Base-by-base conservation (phyloP, 2,797 vertebrate species). In the Chelidonichthys spinosus region DNA sequence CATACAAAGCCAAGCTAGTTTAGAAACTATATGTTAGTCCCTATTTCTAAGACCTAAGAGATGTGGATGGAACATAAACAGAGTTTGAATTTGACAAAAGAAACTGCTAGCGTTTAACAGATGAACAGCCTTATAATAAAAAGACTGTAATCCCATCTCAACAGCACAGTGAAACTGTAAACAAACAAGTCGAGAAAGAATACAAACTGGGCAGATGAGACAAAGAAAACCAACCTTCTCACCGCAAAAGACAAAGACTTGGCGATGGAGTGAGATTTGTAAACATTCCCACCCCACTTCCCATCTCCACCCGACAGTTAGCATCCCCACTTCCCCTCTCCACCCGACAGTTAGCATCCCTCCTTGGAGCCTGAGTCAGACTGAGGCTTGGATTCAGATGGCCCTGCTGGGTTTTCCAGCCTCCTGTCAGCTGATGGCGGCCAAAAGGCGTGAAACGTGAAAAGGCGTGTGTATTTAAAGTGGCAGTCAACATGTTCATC, bases 221-320 rank as follows among this genome's bases (percentile, higher is more conserved):
- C 67, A 79, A 69, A 76, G 53, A 52, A 58, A 68, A 1, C 60
- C 79, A 73, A 59, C 17, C 68, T 17, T 67, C 77, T 65, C 47
- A 59, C 49, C 81, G 55, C 77, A 64, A 42, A 55, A 59, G 67
- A 78, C 72, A 62, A 61, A 70, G 49, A 61, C 39, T 62, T 6
- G 0, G 64, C 14, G 42, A 80, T 17, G 52, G 53, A 62, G 63
- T 44, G 53, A 65, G 17, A 60, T 33, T n/a, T 36, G 4, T 56
- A 66, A 76, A 89, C 88, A 87, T 4, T 33, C 56, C n/a, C n/a
- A 42, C 67, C 61, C 85, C 72, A 59, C 79, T 76, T 71, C 43
- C 75, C 63, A 14, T 66, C 69, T 55, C 56, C 76, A 81, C 83
- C 84, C 85, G n/a, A 59, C 66, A 72, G 52, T 87, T 76, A 77